A percentile compares a stretch with the other conserved stretches of the same genome.
Conservation (phyloP, 1,140 invertebrate species). For the Araneus ventricosus region DNA sequence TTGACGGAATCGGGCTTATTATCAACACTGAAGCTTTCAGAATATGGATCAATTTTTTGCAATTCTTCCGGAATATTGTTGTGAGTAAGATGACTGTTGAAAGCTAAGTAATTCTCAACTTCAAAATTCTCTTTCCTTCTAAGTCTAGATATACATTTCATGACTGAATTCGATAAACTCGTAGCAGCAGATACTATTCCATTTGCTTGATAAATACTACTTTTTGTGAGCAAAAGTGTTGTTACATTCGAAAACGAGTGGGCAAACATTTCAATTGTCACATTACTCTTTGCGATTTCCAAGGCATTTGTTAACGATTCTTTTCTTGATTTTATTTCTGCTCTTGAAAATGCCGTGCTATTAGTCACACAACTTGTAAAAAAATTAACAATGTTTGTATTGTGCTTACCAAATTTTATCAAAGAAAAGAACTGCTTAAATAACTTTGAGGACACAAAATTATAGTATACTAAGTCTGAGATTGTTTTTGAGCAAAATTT, state of each 20-base stretch:
- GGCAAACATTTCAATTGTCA: slow-evolving; percentile 13
- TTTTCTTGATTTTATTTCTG: background rate
- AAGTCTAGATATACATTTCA: slow-evolving; percentile 34
- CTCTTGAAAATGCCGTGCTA: background rate
- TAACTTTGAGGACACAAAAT: slow-evolving; percentile 59
- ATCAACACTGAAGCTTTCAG: background rate
- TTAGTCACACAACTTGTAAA: slow-evolving; percentile 43
- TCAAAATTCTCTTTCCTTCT: slow-evolving; percentile 23
- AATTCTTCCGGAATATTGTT: background rate
- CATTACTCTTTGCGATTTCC: slow-evolving; percentile 37
- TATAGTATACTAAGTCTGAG: slow-evolving; percentile 48
- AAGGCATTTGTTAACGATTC: background rate
- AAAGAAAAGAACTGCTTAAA: slow-evolving; percentile 43
- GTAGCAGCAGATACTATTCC: background rate
- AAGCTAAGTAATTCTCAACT: background rate
- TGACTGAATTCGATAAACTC: slow-evolving; percentile 14
- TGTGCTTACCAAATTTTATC: background rate
- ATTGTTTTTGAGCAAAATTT: slow-evolving; percentile 33
- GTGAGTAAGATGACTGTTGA: background rate
- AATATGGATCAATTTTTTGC: background rate
- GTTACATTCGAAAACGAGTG: slow-evolving; percentile 36
- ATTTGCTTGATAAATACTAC: background rate
- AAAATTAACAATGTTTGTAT: background rate
- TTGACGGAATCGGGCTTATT: background rate
- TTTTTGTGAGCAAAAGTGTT: background rate